Conservation (phyloP, 2,113 vertebrate genomes). For the Rostratula benghalensis region DNA sequence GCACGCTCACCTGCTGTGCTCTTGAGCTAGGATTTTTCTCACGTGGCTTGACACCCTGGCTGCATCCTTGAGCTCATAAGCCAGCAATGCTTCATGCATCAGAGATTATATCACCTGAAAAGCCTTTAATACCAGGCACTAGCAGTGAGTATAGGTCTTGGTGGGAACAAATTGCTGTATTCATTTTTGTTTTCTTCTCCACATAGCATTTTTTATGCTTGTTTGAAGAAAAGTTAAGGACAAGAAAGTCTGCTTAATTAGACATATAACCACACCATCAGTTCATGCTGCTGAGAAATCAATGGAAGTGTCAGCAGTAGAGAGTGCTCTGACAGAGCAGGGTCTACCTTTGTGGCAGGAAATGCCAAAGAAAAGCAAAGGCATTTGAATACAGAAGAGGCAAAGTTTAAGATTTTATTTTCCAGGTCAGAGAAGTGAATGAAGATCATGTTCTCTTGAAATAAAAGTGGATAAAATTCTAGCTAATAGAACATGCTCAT, state of each 20-base stretch:
- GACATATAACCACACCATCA: background rate
- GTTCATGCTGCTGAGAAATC: background rate
- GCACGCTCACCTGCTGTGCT: background rate
- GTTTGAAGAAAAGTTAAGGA: background rate
- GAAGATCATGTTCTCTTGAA: background rate
- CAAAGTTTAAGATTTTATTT: background rate
- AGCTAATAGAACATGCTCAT: background rate
- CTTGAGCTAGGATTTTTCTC: background rate
- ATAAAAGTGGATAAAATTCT: background rate
- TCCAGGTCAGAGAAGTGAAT: background rate
- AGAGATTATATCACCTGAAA: background rate
- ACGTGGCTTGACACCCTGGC: background rate
- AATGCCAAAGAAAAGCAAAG: background rate
- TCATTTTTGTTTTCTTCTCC: background rate
- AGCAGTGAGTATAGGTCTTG: background rate
- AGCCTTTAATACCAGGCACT: background rate
- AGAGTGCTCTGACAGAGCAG: background rate
- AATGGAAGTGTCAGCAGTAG: background rate
- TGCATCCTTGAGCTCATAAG: background rate
- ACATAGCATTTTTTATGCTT: background rate
- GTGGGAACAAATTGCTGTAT: background rate
- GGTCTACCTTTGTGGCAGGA: background rate
- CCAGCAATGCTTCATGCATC: background rate
- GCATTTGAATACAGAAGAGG: background rate
- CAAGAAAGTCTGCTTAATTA: background rate